phyloP scores from a whole-genome alignment of 2,113 vertebrate genomes.

The Psittacus erithacus region DNA sequence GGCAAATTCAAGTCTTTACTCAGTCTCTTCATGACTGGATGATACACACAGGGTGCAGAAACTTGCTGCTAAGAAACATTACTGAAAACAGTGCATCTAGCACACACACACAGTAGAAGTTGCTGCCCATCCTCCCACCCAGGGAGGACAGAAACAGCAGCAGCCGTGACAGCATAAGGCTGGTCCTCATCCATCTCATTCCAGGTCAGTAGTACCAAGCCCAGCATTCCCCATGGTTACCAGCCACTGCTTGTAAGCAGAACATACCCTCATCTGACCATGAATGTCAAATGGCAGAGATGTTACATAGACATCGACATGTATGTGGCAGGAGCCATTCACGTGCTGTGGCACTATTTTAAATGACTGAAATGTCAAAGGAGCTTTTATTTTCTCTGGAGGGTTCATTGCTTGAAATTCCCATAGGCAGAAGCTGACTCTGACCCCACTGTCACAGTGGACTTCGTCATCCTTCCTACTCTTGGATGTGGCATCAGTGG shows the following conservation, averaged over 20 bases:
- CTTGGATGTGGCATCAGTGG: not conserved
- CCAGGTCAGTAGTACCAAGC: not conserved
- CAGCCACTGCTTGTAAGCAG: not conserved
- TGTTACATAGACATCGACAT: accelerated
- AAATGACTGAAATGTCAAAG: not conserved
- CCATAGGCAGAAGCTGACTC: not conserved
- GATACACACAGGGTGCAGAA: not conserved
- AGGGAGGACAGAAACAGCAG: not conserved
- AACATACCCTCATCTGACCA: not conserved
- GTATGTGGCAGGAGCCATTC: not conserved
- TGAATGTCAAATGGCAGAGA: not conserved
- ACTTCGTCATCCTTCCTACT: not conserved
- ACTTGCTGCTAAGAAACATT: not conserved
- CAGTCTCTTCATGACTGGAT: not conserved
- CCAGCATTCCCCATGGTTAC: accelerated
- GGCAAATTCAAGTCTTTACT: not conserved
- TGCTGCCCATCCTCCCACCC: accelerated
- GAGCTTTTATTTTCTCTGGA: not conserved
- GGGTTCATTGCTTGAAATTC: not conserved
- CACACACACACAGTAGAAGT: not conserved
- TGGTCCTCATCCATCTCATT: not conserved
- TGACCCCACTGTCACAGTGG: not conserved
- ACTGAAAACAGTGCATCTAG: not conserved
- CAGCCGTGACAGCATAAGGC: accelerated
- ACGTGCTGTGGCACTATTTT: not conserved